These are phyloP conservation scores for Lepidocyrtinus sp. DNA, from an alignment of 2,888 invertebrate species.

Conservation along the genomic window DNA sequence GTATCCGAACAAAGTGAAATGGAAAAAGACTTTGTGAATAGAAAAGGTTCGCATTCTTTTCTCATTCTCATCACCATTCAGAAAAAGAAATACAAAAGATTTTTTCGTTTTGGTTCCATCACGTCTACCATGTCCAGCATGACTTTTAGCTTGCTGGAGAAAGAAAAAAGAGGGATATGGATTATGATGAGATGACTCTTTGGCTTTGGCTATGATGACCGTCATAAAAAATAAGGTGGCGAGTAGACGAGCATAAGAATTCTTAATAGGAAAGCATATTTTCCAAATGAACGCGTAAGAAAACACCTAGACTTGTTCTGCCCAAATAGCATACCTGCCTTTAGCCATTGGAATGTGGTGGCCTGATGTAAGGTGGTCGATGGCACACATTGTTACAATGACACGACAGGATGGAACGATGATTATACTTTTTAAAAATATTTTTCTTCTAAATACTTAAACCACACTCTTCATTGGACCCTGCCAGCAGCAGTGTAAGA, in stretches of 20 bases:
- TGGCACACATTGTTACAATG: neutral
- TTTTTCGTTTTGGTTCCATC: conserved; percentile 47
- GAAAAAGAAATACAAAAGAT: conserved; percentile 42
- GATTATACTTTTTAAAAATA: neutral
- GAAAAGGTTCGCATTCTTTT: conserved; percentile 25
- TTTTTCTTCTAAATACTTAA: too few relatives aligned
- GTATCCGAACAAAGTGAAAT: neutral
- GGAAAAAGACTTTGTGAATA: neutral
- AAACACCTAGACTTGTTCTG: conserved; percentile 33
- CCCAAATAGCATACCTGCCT: neutral
- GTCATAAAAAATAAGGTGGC: conserved; percentile 22
- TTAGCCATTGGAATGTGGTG: neutral
- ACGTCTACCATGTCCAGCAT: conserved; percentile 48
- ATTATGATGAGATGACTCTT: conserved; percentile 48
- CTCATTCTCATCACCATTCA: conserved; percentile 31
- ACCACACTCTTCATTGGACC: too few relatives aligned
- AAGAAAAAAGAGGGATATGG: neutral
- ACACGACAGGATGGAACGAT: neutral
- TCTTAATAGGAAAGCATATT: conserved; percentile 15
- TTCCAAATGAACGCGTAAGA: conserved; percentile 49
- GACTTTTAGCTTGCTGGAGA: neutral
- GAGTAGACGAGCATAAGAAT: neutral
- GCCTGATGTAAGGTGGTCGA: neutral
- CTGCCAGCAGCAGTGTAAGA: too few relatives aligned
- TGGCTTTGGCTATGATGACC: conserved; percentile 23